Conservation (phyloP, 2,797 vertebrate genomes). For the Leptoclinus maculatus region DNA sequence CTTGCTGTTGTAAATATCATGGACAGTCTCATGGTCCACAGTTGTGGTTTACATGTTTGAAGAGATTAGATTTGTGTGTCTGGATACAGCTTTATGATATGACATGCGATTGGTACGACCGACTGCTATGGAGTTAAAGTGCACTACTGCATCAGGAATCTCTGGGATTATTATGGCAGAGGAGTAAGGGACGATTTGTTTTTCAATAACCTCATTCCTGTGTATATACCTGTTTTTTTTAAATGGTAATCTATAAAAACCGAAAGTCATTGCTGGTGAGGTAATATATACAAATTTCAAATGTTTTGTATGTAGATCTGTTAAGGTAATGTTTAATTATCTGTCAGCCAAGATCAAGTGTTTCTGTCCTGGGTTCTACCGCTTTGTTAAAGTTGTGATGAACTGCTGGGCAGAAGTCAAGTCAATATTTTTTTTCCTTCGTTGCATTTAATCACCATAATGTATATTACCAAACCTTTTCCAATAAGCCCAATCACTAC, state of each 20-base stretch:
- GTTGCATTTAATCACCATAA: background rate
- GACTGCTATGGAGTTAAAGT: conserved; percentile 17
- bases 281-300: background rate
- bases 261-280: background rate
- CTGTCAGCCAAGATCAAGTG: background rate
- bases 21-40: background rate
- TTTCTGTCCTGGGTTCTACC: background rate
- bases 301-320: background rate
- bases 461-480: background rate
- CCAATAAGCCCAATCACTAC: background rate
- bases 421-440: background rate
- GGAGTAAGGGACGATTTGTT: background rate
- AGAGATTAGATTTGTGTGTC: conserved; percentile 43
- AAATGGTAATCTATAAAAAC: background rate
- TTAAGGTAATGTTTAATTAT: background rate
- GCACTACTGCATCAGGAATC: conserved; percentile 45
- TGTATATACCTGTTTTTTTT: conserved; percentile 30
- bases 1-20: conserved; percentile 40
- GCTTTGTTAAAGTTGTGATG: background rate
- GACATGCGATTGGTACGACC: conserved; percentile 12
- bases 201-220: conserved; percentile 9
- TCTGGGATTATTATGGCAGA: conserved; percentile 56
- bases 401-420: background rate
- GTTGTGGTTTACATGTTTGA: conserved; percentile 31
- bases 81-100: conserved; percentile 11